Conservation (phyloP, 30 jellyfish, hydroid and myxozoan species). For the Chrysaora quinquecirrha region DNA sequence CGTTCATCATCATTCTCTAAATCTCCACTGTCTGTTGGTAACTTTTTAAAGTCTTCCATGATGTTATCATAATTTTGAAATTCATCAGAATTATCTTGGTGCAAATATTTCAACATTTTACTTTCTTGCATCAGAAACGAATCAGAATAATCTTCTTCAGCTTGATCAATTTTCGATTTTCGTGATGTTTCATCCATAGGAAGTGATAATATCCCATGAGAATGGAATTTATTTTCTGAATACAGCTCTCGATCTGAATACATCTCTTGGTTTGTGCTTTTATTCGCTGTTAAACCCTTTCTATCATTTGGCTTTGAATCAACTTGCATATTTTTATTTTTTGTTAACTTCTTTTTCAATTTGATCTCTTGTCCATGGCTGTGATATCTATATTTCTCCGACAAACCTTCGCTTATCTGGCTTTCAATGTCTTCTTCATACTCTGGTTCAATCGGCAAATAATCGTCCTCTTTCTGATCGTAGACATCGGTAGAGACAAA, state of each 20-base stretch:
- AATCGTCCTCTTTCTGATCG: background rate
- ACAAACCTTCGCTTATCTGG: background rate
- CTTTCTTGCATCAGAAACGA: no score
- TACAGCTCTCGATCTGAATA: background rate
- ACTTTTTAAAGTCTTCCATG: no score
- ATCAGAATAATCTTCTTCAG: no score
- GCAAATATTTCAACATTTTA: no score
- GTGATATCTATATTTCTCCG: background rate
- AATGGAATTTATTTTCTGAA: no score
- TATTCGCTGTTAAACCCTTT: background rate
- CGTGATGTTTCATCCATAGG: no score
- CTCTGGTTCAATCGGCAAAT: background rate
- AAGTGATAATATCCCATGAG: no score
- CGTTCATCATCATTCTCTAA: no score
- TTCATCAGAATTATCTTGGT: no score
- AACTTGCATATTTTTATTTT: background rate
- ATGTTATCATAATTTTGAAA: no score
- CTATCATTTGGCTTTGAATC: background rate
- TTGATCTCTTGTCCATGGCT: background rate
- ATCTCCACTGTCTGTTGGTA: no score
- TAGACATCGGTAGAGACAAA: background rate
- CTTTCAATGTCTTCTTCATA: background rate
- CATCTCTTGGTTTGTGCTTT: background rate
- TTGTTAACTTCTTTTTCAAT: background rate
- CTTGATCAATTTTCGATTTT: no score